Evolutionary conservation across 2,888 invertebrate genomes (phyloP).

Genomic region (Salticus scenicus): DNA sequence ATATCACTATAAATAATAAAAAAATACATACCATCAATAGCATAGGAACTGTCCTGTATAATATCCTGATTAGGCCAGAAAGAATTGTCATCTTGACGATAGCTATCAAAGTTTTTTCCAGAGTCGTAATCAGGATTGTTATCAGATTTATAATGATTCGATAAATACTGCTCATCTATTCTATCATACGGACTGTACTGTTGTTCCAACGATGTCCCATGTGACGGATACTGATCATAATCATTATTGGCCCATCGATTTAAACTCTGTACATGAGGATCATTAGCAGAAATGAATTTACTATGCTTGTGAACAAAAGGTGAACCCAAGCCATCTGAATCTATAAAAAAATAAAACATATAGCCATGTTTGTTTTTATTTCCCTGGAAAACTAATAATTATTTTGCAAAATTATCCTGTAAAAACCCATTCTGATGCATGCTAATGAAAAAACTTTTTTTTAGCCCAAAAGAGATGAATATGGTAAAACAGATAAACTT

Average conservation of each 20-base stretch:
- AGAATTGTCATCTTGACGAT: slow-evolving; percentile 36
- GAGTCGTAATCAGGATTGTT: slow-evolving; percentile 46
- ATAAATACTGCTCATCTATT: slow-evolving; percentile 44
- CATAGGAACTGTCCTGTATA: slow-evolving; percentile 32
- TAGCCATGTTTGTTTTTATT: too few relatives aligned
- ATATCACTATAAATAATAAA: too few relatives aligned
- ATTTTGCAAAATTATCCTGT: too few relatives aligned
- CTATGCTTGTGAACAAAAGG: slow-evolving; percentile 67
- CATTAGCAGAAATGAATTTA: slow-evolving; percentile 68
- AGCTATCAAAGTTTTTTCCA: slow-evolving; percentile 33
- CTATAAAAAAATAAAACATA: slow-evolving; percentile 7
- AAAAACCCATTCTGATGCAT: too few relatives aligned
- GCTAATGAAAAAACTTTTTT: too few relatives aligned
- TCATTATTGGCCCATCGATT: slow-evolving; percentile 49
- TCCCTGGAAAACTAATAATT: too few relatives aligned
- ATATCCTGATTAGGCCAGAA: slow-evolving; percentile 51
- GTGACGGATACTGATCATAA: slow-evolving; percentile 56
- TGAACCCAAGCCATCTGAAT: slow-evolving; percentile 51
- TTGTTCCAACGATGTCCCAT: slow-evolving; percentile 17
- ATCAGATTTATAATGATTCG: slow-evolving; percentile 38
- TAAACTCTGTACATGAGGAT: slow-evolving; percentile 40
- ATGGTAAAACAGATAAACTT: too few relatives aligned
- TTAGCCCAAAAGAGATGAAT: too few relatives aligned
- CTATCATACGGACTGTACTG: slow-evolving; percentile 50
- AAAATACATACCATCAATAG: slow-evolving; percentile 35